Conservation (phyloP, 2,797 vertebrate species). For the Esox lucius region DNA sequence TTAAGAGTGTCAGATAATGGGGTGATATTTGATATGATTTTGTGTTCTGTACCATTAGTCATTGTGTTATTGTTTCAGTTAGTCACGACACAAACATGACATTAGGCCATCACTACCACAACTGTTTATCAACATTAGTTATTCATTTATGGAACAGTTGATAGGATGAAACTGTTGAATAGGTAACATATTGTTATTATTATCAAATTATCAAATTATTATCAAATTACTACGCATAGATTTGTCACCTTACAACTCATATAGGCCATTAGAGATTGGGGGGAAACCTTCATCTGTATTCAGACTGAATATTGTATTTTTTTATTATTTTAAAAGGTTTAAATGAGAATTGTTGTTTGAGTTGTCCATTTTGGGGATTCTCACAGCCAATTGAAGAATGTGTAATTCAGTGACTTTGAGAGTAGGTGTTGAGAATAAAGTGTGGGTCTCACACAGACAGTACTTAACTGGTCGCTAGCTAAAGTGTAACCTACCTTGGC, state of each 20-base stretch:
- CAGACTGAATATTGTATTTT: too few relatives aligned
- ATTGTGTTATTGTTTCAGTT: slow-evolving; percentile 8
- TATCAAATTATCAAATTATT: too few relatives aligned
- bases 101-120: background rate
- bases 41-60: slow-evolving; percentile 10
- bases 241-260: too few relatives aligned
- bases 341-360: background rate
- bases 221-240: too few relatives aligned
- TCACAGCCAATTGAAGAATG: background rate
- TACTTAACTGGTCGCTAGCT: background rate
- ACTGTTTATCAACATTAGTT: background rate
- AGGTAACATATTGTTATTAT: too few relatives aligned
- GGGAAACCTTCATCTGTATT: too few relatives aligned
- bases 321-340: background rate
- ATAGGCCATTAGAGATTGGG: too few relatives aligned
- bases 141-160: background rate
- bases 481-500: background rate
- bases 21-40: slow-evolving; percentile 2
- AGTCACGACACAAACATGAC: background rate
- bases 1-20: slow-evolving; percentile 23
- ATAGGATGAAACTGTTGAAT: background rate
- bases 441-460: background rate
- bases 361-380: background rate
- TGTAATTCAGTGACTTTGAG: background rate
- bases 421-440: background rate